Conservation (phyloP, 2,797 vertebrate genomes). For the Chiroxiphia lanceolata region DNA sequence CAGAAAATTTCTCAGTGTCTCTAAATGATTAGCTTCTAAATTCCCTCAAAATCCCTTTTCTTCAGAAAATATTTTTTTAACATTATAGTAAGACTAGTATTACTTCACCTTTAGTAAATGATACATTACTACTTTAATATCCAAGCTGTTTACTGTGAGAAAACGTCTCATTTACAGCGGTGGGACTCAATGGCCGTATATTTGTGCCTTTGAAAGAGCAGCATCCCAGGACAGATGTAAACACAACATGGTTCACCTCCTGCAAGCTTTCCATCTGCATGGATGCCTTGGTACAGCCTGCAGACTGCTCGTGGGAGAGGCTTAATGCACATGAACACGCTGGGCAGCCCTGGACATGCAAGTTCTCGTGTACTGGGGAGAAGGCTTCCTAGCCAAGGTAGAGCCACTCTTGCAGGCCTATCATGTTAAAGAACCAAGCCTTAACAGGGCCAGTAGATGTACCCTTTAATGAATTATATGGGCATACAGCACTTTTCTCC, state of each 20-base stretch:
- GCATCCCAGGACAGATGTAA: slow-evolving; percentile 7
- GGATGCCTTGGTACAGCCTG: background rate
- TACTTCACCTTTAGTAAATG: background rate
- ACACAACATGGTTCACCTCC: background rate
- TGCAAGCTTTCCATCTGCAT: slow-evolving; percentile 1
- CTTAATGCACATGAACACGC: fast-evolving
- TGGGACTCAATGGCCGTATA: background rate
- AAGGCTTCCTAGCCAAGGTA: background rate
- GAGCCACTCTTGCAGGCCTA: background rate
- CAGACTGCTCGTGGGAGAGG: background rate
- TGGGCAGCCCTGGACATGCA: background rate
- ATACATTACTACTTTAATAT: background rate
- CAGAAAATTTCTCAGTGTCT: background rate
- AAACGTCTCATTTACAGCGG: background rate
- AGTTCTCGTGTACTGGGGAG: background rate
- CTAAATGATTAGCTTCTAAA: background rate
- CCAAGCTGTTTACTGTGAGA: background rate
- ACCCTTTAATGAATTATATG: background rate
- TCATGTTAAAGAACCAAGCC: background rate
- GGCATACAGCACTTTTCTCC: background rate
- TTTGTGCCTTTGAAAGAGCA: background rate
- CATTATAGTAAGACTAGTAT: background rate
- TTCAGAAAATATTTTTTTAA: background rate
- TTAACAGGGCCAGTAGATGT: background rate
- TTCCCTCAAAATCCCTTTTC: background rate